Conservation (phyloP, 2,888 invertebrate genomes). For the Griposia aprilina region DNA sequence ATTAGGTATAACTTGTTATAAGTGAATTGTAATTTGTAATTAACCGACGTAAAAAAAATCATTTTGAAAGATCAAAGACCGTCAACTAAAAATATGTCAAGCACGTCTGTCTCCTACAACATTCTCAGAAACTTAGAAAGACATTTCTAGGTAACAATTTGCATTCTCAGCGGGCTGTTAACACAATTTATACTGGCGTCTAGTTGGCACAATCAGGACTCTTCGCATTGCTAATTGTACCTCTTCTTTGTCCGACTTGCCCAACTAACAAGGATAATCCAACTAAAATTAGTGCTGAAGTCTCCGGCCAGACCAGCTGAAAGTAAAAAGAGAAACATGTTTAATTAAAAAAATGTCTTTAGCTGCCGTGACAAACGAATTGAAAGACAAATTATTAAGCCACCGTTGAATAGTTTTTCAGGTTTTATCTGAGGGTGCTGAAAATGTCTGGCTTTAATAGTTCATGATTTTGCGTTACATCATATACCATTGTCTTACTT, state of each 20-base stretch:
- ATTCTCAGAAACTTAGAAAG: conserved; percentile 45
- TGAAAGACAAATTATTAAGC: conserved; percentile 1
- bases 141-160: conserved; percentile 64
- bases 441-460: background rate
- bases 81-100: conserved; percentile 28
- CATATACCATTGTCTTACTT: background rate
- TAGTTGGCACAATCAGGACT: conserved; percentile 81
- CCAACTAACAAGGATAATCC: conserved; percentile 75
- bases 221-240: conserved; percentile 84
- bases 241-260: conserved; percentile 75
- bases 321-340: conserved; percentile 41
- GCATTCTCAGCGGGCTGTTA: conserved; percentile 74
- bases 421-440: background rate
- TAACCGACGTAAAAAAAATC: background rate
- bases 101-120: conserved; percentile 12
- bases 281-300: conserved; percentile 69
- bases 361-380: conserved; percentile 17
- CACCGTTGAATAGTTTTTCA: background rate
- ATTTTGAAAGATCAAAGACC: conserved; percentile 22
- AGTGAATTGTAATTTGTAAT: background rate
- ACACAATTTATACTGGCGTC: conserved; percentile 81
- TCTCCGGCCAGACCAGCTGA: conserved; percentile 49
- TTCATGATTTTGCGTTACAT: background rate
- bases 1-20: background rate
- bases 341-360: conserved; percentile 35